Evolutionary conservation across 2,113 vertebrate genomes (phyloP), one percentile per base, ranked within the genome.

Genomic region (Malurus elegans): DNA sequence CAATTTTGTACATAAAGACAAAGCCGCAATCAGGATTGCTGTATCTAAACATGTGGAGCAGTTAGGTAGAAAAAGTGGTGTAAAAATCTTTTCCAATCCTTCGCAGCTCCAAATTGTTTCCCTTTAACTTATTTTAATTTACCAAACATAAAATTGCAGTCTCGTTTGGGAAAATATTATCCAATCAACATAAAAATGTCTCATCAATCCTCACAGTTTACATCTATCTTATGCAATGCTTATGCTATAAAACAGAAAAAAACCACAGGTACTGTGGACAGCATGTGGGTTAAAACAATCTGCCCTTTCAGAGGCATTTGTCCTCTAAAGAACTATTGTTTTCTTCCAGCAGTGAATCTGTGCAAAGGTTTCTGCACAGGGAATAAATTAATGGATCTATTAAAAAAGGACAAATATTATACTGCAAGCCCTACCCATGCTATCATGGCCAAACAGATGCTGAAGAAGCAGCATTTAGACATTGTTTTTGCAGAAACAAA

Each of bases 381-480:
- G 92, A 95, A 97, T 96, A 91, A 95, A 97, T 88, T 95, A 96
- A 93, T 92, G 64, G 75, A 51, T 91, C 38, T 85, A 70, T 96
- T 97, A 92, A 14, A 95, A 96, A 88, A 84, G 54, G 47, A 31
- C 70, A 92, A 54, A 79, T 91, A 88, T 60, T 94, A 90, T 48
- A 82, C 34, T 74, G 72, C 69, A 83, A 96, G 54, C 89, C 75
- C 29, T 57, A 82, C 54, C 76, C 31, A 5, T 72, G 24, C 92
- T 97, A 97, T 96, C 94, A 95, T 8, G 16, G 79, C 79, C 19
- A 54, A 97, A 72, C 81, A 95, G 88, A 89, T 92, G 57, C 58
- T 74, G 70, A 61, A 88, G 91, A 72, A 95, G 50, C 51, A 86
- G 57, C 25, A 53, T 12, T 58, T 90, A n/a, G 69, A 74, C 71